phyloP scores from a whole-genome alignment of 2,113 vertebrate genomes.

The Phycodurus eques region DNA sequence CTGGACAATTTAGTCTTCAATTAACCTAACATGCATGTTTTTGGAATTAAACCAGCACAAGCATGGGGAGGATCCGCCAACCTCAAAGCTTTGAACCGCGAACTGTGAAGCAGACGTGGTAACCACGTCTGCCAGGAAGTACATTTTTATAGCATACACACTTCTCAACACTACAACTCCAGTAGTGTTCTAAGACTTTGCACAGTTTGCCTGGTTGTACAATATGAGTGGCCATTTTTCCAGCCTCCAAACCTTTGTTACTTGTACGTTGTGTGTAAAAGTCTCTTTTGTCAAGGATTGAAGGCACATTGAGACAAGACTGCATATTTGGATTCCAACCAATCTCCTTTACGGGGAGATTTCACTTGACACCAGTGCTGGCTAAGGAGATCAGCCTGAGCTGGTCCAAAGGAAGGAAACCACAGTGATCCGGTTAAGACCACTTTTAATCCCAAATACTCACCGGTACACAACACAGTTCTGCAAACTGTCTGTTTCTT shows the following conservation, averaged over 20 bases:
- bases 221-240: constrained; percentile 1
- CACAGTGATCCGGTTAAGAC: constrained; percentile 6
- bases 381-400: constrained; percentile 44
- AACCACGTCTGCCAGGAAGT: too few relatives aligned
- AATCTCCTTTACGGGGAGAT: constrained; percentile 55
- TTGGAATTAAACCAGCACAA: too few relatives aligned
- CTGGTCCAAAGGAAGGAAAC: constrained; percentile 31
- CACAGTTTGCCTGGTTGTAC: not conserved
- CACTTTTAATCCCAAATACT: constrained; percentile 29
- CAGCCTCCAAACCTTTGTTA: constrained; percentile 21
- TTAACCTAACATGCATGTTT: too few relatives aligned
- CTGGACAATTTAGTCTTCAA: too few relatives aligned
- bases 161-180: not conserved
- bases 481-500: not conserved
- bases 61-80: too few relatives aligned
- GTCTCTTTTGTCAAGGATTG: constrained; percentile 15
- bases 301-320: constrained; percentile 28
- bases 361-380: constrained; percentile 49
- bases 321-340: constrained; percentile 43
- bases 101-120: too few relatives aligned
- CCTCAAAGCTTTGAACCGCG: too few relatives aligned
- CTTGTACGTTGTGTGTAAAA: constrained; percentile 30
- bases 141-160: too few relatives aligned
- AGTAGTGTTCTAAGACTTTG: not conserved
- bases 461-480: constrained; percentile 39